A percentile compares a stretch with the other conserved stretches of the same genome.
phyloP scores from a whole-genome alignment of 30 jellyfish, hydroid and myxozoan species.

The Pseudorhiza aurosa region DNA sequence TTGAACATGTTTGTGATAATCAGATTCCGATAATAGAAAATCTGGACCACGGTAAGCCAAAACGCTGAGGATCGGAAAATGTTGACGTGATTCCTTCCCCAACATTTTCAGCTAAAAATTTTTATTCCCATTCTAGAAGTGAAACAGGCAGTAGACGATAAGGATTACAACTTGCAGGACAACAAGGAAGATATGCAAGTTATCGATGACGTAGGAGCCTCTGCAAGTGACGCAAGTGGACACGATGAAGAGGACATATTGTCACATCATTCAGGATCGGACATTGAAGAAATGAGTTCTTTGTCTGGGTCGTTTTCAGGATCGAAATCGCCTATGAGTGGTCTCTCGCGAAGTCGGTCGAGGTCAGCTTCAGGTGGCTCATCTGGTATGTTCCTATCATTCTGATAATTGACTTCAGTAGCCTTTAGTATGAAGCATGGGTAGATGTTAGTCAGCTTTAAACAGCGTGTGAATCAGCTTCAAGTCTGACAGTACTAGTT shows the following conservation, averaged over 20 bases:
- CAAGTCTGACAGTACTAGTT: no score
- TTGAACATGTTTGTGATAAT: no score
- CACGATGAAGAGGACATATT: slow-evolving; percentile 66
- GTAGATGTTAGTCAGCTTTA: no score
- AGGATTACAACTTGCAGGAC: slow-evolving; percentile 64
- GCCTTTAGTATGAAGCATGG: no score
- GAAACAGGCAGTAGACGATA: slow-evolving; percentile 39
- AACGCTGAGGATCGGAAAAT: no score
- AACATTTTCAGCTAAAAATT: no score
- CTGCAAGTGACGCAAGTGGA: slow-evolving; percentile 47
- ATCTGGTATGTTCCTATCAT: slow-evolving; percentile 46
- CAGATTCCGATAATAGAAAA: no score
- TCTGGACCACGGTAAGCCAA: no score
- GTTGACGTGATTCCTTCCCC: no score
- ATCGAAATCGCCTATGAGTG: slow-evolving; percentile 62
- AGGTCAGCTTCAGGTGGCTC: slow-evolving; percentile 80
- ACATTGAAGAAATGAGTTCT: slow-evolving; percentile 73
- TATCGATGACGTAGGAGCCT: slow-evolving; percentile 79
- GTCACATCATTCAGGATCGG: slow-evolving; percentile 78
- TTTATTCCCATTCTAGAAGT: slow-evolving; percentile 5
- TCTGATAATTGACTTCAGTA: slow-evolving; percentile 5
- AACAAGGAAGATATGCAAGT: slow-evolving; percentile 87
- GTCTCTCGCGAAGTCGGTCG: slow-evolving; percentile 46
- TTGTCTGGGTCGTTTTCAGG: slow-evolving; percentile 71
- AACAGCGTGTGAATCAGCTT: no score